phyloP scores from a whole-genome alignment of 2,888 invertebrate species.

The Masnerella sp. region DNA sequence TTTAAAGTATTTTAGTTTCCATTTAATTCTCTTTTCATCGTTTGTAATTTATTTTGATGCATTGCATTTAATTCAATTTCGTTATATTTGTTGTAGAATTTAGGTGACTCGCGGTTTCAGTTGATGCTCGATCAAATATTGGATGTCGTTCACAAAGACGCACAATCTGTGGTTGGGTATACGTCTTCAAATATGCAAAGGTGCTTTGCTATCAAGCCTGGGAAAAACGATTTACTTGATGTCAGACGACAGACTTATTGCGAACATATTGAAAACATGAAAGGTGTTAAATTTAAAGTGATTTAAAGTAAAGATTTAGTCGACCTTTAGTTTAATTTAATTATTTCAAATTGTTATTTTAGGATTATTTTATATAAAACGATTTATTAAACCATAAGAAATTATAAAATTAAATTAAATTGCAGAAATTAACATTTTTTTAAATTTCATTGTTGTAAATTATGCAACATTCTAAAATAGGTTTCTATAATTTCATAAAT shows the following conservation, averaged over 20 bases:
- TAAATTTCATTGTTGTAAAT: no score
- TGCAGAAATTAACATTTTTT: no score
- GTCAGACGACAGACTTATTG: slow-evolving; percentile 90
- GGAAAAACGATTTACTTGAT: slow-evolving; percentile 89
- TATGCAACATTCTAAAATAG: no score
- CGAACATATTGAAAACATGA: slow-evolving; percentile 90
- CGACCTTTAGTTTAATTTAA: no score
- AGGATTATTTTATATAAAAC: no score
- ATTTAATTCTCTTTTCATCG: not conserved
- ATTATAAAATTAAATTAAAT: no score
- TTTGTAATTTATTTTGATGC: not conserved
- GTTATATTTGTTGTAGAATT: slow-evolving; percentile 65
- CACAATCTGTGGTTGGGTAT: slow-evolving; percentile 79
- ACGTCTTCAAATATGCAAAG: slow-evolving; percentile 81
- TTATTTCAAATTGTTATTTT: no score
- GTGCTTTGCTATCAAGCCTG: slow-evolving; percentile 87
- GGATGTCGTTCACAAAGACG: slow-evolving; percentile 80
- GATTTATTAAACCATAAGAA: no score
- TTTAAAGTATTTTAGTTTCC: no score
- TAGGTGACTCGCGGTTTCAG: slow-evolving; percentile 75
- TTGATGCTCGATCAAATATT: slow-evolving; percentile 79
- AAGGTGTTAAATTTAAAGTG: slow-evolving; percentile 77
- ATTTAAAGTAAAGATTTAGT: no score
- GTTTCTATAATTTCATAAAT: slow-evolving; percentile 1
- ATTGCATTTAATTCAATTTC: slow-evolving; percentile 43